Percentiles rank a stretch among this genome's conserved stretches.
Conservation (phyloP, 2,888 invertebrate species). For the Cyclophora albipunctata region DNA sequence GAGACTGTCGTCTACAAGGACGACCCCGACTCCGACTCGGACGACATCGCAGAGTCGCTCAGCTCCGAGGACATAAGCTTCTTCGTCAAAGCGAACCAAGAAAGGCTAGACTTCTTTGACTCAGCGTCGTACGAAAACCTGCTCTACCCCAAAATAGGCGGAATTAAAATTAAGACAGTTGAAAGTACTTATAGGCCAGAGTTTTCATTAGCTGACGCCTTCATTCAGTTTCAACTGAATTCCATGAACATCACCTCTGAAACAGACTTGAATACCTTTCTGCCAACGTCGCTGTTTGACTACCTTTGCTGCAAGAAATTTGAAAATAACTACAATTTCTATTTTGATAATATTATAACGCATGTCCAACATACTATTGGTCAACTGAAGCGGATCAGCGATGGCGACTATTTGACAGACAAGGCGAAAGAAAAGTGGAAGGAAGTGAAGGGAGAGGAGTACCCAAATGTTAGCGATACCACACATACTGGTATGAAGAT, state of each 20-base stretch:
- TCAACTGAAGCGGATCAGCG: conserved; percentile 64
- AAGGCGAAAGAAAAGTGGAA: conserved; percentile 61
- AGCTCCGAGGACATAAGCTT: conserved; percentile 45
- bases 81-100: conserved; percentile 44
- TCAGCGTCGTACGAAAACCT: conserved; percentile 39
- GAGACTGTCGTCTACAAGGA: conserved; percentile 55
- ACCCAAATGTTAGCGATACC: conserved; percentile 13
- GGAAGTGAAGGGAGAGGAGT: conserved; percentile 27
- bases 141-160: conserved; percentile 51
- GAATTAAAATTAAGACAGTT: conserved; percentile 39
- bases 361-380: conserved; percentile 61
- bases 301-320: conserved; percentile 56
- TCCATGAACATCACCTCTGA: conserved; percentile 25
- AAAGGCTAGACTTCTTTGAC: conserved; percentile 46
- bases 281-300: conserved; percentile 53
- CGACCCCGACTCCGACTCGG: conserved; percentile 48
- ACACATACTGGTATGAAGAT: conserved; percentile 26
- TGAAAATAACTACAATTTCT: conserved; percentile 58
- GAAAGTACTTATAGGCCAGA: conserved; percentile 36
- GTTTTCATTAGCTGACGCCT: conserved; percentile 44
- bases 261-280: conserved; percentile 25
- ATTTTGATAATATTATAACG: conserved; percentile 61
- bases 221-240: conserved; percentile 43
- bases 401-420: conserved; percentile 63
- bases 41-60: conserved; percentile 46